Evolutionary conservation across 1,140 invertebrate genomes (phyloP), one percentile per base, ranked within the genome.

Genomic region (Sinella curviseta): DNA sequence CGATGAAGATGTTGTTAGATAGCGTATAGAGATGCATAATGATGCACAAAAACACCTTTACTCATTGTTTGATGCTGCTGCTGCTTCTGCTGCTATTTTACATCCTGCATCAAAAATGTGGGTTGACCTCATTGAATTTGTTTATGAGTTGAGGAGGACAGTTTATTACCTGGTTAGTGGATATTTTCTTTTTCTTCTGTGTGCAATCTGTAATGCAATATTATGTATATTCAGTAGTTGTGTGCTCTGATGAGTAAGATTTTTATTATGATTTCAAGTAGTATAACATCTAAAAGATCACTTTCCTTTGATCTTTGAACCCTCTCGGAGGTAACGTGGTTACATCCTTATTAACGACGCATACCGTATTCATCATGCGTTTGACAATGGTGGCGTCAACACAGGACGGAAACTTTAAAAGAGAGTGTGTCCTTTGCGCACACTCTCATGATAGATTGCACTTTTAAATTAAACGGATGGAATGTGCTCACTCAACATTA

Each of bases 71-170:
- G 24, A 8, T 48, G 39, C 17, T 48, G 39, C 4, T 48, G 39
- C 17, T 48, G n/a, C n/a, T n/a, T 4, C 8, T 60, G 24, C 57
- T 3, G 8, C 65, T 31, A 14, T 70, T 2, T 30, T 70, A 70
- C 30, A 70, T 70, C 65, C 65, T 70, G 65, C 2, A 70, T 70
- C 31, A 2, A 33, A 70, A 70, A 70, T 33, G 65, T 70, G 65
- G 65, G 65, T 14, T 70, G 65, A 70, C 65, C 65, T 70, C 65
- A 70, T 70, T 70, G 24, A 70, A 30, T 70, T 70, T 30, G 65
- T 70, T 70, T 70, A 70, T 70, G 65, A 70, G 30, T 24, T 70
- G 65, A 70, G 8, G 31, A 70, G 26, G n/a, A 33, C 65, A 70
- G 28, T 70, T 70, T 70, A 70, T 70, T 70, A 33, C 26, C 26